Evolutionary conservation across 2,797 vertebrate species (phyloP).

Genomic region (Hippoglossus hippoglossus): DNA sequence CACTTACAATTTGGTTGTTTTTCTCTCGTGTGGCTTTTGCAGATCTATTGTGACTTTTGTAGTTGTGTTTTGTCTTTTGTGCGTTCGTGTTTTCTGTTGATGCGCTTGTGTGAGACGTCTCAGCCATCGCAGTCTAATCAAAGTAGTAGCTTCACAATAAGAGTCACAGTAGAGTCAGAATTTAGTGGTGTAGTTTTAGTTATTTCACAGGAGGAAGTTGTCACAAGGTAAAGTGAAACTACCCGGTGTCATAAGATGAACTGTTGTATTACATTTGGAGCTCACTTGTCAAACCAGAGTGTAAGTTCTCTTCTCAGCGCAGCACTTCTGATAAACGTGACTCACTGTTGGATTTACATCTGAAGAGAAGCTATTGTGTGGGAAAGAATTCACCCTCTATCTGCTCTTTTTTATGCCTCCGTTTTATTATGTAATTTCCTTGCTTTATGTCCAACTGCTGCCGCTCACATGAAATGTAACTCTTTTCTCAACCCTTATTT

Average conservation of each 20-base stretch:
- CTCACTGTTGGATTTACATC: slow-evolving; percentile 23
- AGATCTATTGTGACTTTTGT: no score
- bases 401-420: slow-evolving; percentile 26
- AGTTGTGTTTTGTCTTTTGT: no score
- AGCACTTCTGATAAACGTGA: background rate
- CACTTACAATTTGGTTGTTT: no score
- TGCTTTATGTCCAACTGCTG: slow-evolving; percentile 49
- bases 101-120: no score
- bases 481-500: slow-evolving; percentile 37
- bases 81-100: no score
- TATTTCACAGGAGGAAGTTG: slow-evolving; percentile 6
- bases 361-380: slow-evolving; percentile 6
- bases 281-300: slow-evolving; percentile 4
- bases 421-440: slow-evolving; percentile 61
- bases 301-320: slow-evolving; percentile 3
- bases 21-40: no score
- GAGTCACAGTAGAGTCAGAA: background rate
- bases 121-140: background rate
- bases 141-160: background rate
- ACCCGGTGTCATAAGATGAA: background rate
- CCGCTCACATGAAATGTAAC: slow-evolving; percentile 40
- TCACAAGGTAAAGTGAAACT: no score
- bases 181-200: background rate
- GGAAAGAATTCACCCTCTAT: slow-evolving; percentile 1
- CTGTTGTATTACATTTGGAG: slow-evolving; percentile 1